phyloP scores from a whole-genome alignment of 2,888 invertebrate species.

The Eledona agricola region DNA sequence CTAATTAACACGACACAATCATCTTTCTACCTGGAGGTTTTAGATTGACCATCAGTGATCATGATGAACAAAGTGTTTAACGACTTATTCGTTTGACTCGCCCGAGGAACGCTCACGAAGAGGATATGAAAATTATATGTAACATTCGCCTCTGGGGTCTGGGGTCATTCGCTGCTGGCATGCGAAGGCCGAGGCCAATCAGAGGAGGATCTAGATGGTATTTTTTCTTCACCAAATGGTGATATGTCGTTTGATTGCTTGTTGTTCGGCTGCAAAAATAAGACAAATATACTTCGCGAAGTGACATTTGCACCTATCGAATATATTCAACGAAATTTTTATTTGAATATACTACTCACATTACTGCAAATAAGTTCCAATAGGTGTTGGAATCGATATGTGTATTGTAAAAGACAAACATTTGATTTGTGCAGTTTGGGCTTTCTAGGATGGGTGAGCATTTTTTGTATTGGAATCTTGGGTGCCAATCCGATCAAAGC shows the following conservation, averaged over 20 bases:
- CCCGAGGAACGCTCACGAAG: not conserved
- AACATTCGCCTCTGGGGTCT: slow-evolving; percentile 10
- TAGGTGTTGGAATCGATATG: no score
- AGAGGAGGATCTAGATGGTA: slow-evolving; percentile 7
- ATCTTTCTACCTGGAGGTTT: not conserved
- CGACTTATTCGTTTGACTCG: no score
- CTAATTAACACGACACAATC: slow-evolving; percentile 8
- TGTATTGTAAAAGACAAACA: no score
- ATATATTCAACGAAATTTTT: no score
- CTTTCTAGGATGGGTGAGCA: no score
- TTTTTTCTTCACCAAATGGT: slow-evolving; percentile 19
- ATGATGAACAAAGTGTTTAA: not conserved
- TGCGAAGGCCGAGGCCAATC: slow-evolving; percentile 32
- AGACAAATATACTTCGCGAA: no score
- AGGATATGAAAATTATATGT: slow-evolving; percentile 21
- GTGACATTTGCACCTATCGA: no score
- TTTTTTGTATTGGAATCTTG: no score
- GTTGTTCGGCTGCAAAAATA: slow-evolving; percentile 4
- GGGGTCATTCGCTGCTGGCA: slow-evolving; percentile 27
- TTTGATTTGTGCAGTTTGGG: no score
- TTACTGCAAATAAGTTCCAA: no score
- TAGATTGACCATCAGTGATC: not conserved
- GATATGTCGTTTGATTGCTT: slow-evolving; percentile 25
- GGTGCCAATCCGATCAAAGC: no score
- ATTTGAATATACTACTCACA: no score